phyloP scores from a whole-genome alignment of 2,888 invertebrate genomes.

The Drosophila percnosoma region DNA sequence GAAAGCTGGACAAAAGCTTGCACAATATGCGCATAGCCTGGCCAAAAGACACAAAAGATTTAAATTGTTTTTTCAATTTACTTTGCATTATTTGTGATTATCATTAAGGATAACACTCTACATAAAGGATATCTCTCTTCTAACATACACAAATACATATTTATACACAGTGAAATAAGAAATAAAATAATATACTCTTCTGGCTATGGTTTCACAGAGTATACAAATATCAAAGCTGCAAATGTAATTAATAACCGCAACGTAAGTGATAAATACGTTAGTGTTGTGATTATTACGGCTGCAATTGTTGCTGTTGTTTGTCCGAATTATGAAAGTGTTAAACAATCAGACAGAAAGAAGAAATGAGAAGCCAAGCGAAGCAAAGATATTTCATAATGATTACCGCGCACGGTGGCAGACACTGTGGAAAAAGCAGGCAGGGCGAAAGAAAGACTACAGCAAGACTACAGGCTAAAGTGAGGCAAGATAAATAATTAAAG shows the following conservation, averaged over 20 bases:
- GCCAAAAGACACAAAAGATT: neutral
- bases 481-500: constrained; percentile 51
- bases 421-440: constrained; percentile 11
- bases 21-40: neutral
- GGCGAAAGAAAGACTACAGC: constrained; percentile 30
- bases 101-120: neutral
- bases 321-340: constrained; percentile 65
- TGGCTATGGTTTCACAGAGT: neutral
- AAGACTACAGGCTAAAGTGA: constrained; percentile 26
- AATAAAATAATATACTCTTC: neutral
- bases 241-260: constrained; percentile 42
- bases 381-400: constrained; percentile 51
- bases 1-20: neutral
- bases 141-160: neutral
- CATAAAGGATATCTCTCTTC: neutral
- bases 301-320: constrained; percentile 21
- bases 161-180: too few species aligned
- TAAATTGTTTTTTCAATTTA: neutral
- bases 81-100: neutral
- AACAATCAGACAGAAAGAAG: constrained; percentile 38
- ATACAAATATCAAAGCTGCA: constrained; percentile 23
- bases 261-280: constrained; percentile 42
- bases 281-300: constrained; percentile 29
- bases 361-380: constrained; percentile 28
- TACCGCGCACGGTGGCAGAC: constrained; percentile 5